phyloP scores from a whole-genome alignment of 2,797 vertebrate species.

The Melanotaenia maccullochi region DNA sequence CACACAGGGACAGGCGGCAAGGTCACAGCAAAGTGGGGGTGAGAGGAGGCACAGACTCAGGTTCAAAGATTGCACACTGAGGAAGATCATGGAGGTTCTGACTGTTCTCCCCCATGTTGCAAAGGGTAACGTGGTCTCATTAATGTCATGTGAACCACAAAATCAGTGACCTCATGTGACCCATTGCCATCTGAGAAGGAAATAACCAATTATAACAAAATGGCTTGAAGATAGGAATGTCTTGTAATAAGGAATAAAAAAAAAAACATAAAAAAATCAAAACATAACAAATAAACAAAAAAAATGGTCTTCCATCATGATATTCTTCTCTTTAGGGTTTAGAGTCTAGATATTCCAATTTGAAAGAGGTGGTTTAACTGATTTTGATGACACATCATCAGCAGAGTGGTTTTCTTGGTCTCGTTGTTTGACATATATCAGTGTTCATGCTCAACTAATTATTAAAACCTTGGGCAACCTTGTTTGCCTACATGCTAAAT shows the following conservation, averaged over 20 bases:
- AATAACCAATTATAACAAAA: not conserved
- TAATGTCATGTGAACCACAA: not conserved
- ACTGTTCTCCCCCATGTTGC: not conserved
- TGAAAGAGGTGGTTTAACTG: not conserved
- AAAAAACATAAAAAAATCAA: no score
- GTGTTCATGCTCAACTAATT: not conserved
- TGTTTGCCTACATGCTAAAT: not conserved
- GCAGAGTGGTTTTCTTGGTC: not conserved
- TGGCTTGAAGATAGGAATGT: not conserved
- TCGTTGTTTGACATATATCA: not conserved
- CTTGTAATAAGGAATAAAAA: not conserved
- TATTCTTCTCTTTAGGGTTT: not conserved
- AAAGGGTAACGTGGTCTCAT: not conserved
- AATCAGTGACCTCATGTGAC: slow-evolving; percentile 16
- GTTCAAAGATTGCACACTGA: slow-evolving; percentile 30
- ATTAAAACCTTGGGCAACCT: not conserved
- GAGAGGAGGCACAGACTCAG: slow-evolving; percentile 34
- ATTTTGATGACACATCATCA: not conserved
- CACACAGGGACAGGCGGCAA: slow-evolving; percentile 61
- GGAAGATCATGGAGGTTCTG: not conserved
- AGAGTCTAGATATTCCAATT: not conserved
- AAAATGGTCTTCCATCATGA: not conserved
- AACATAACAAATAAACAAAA: no score
- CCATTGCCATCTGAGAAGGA: slow-evolving; percentile 10
- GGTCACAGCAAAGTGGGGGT: slow-evolving; percentile 58